phyloP scores from a whole-genome alignment of 2,888 invertebrate species.

The Caradrina kadenii region DNA sequence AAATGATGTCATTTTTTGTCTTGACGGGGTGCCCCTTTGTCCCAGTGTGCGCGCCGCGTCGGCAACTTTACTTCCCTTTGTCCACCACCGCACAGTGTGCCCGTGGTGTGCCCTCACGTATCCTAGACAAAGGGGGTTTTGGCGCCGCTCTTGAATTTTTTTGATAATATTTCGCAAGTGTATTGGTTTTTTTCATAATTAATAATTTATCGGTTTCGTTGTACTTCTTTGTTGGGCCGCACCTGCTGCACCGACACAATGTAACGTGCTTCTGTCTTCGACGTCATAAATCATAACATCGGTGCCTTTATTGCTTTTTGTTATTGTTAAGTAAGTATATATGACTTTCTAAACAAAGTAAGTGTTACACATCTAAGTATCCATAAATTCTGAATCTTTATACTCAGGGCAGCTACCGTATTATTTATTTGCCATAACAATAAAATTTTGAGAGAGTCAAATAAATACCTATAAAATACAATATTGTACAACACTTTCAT shows the following conservation, averaged over 20 bases:
- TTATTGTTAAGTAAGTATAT: conserved; percentile 30
- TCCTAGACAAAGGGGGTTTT: conserved; percentile 85
- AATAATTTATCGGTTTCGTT: conserved; percentile 89
- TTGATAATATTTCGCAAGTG: conserved; percentile 76
- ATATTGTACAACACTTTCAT: conserved; percentile 44
- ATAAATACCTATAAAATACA: conserved; percentile 36
- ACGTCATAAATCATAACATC: conserved; percentile 81
- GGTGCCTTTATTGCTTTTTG: conserved; percentile 52
- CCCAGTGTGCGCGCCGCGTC: conserved; percentile 80
- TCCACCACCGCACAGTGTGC: conserved; percentile 75
- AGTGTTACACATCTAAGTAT: conserved; percentile 32
- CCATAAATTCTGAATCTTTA: conserved; percentile 28
- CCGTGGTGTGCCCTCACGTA: conserved; percentile 87
- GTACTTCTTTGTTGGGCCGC: conserved; percentile 80
- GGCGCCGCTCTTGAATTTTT: conserved; percentile 86
- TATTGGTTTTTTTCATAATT: conserved; percentile 88
- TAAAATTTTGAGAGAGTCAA: conserved; percentile 17
- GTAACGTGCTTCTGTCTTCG: conserved; percentile 87
- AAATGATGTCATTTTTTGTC: conserved; percentile 91
- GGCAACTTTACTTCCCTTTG: conserved; percentile 81
- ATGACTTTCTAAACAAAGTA: conserved; percentile 31
- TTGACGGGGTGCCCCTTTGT: conserved; percentile 84
- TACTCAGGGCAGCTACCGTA: conserved; percentile 30
- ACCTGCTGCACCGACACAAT: conserved; percentile 74
- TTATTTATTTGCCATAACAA: conserved; percentile 17